These are phyloP conservation scores for Scomberomorus guttatus DNA, from an alignment of 2,797 vertebrate species.

Conservation along the genomic window DNA sequence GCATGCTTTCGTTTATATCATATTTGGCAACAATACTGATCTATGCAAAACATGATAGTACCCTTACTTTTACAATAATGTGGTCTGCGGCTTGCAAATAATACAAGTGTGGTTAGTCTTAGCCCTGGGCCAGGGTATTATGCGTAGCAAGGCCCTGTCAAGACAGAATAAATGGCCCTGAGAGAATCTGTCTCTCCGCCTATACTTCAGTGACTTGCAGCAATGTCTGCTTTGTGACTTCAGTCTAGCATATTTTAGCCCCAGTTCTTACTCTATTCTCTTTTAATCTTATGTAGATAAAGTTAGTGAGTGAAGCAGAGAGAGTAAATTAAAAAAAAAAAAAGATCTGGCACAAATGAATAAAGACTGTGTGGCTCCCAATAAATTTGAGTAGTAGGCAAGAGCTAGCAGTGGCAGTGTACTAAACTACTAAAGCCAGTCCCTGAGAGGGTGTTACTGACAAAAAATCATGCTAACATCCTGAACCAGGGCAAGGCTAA, in stretches of 20 bases:
- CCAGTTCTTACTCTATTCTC: background rate
- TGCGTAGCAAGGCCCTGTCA: background rate
- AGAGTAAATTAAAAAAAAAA: no score
- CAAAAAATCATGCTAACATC: slow-evolving; percentile 1
- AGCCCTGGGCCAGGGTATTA: background rate
- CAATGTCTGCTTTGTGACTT: background rate
- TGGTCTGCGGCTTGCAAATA: background rate
- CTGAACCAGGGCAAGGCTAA: background rate
- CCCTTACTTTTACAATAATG: background rate
- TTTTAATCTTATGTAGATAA: background rate
- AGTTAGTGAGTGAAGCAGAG: background rate
- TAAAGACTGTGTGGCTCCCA: background rate
- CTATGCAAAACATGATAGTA: background rate
- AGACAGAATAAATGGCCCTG: background rate
- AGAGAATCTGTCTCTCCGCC: background rate
- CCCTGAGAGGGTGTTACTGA: background rate
- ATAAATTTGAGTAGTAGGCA: background rate
- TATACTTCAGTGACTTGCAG: background rate
- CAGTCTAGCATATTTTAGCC: background rate
- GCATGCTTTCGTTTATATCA: background rate
- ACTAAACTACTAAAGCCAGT: background rate
- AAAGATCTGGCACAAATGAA: background rate
- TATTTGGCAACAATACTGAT: background rate
- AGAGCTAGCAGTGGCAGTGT: background rate
- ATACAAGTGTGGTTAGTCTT: background rate